phyloP scores from a whole-genome alignment of 2,888 invertebrate genomes.

The Parapristionchus giblindavisi region DNA sequence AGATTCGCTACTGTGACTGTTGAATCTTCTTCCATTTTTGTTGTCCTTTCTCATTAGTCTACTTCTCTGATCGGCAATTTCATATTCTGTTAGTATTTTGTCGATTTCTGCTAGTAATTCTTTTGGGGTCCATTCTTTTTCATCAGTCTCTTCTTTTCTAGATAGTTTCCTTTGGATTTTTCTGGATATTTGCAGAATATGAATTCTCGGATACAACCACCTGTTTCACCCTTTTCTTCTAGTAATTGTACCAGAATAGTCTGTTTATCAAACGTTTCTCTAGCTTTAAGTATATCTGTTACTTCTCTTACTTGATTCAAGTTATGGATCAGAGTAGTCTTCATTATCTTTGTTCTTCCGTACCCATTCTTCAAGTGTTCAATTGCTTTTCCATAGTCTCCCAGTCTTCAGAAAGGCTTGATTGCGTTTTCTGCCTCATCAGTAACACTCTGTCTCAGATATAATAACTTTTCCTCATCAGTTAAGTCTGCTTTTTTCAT shows the following conservation, averaged over 20 bases:
- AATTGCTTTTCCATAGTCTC: neutral
- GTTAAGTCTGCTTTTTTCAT: neutral
- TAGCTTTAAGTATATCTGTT: neutral
- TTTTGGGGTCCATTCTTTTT: neutral
- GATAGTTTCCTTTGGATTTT: neutral
- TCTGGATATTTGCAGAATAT: neutral
- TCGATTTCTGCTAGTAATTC: neutral
- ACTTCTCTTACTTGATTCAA: neutral
- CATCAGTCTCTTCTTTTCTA: neutral
- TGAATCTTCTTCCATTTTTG: neutral
- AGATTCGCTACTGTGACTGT: neutral
- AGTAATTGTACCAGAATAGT: neutral
- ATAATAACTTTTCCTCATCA: neutral
- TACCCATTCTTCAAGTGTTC: neutral
- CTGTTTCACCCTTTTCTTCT: neutral
- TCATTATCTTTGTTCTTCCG: constrained; percentile 1
- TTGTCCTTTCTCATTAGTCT: neutral
- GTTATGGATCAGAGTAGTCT: neutral
- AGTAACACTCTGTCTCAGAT: neutral
- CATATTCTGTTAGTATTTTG: neutral
- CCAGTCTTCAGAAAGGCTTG: neutral
- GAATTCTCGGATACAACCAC: neutral
- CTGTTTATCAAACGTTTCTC: neutral
- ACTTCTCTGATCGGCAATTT: neutral
- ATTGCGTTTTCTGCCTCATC: neutral